phyloP scores from a whole-genome alignment of 2,888 invertebrate species.

The Cheilosia soror region DNA sequence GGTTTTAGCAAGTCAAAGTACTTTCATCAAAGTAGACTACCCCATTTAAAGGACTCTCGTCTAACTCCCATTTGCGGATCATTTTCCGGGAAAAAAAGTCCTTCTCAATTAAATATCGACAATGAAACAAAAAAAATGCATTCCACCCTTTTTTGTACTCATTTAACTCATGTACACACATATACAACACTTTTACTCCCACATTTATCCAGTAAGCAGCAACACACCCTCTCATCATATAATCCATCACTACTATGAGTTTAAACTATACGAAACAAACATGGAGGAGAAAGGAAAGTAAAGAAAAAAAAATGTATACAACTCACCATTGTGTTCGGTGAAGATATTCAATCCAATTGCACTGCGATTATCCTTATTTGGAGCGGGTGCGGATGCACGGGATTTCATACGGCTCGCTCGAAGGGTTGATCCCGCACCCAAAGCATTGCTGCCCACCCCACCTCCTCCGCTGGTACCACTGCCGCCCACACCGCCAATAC shows the following conservation, averaged over 20 bases:
- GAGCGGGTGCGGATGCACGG: constrained; percentile 81
- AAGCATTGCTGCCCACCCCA: constrained; percentile 77
- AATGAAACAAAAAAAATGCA: constrained; percentile 51
- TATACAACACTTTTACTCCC: constrained; percentile 27
- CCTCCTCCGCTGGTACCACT: constrained; percentile 80
- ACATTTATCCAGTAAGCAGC: constrained; percentile 23
- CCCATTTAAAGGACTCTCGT: background rate
- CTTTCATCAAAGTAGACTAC: no score
- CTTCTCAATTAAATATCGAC: constrained; percentile 33
- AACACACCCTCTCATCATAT: constrained; percentile 56
- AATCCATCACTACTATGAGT: constrained; percentile 16
- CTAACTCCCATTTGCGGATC: background rate
- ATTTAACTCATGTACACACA: constrained; percentile 37
- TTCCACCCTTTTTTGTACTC: constrained; percentile 70
- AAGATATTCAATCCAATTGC: constrained; percentile 95
- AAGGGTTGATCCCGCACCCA: constrained; percentile 86
- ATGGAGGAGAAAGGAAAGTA: constrained; percentile 10
- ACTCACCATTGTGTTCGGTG: constrained; percentile 97
- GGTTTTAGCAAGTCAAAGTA: no score
- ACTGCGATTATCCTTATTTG: constrained; percentile 91
- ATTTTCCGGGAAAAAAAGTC: constrained; percentile 8
- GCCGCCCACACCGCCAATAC: constrained; percentile 77
- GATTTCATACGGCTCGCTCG: constrained; percentile 89
- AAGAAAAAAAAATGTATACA: constrained; percentile 32
- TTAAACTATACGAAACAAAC: constrained; percentile 46